Conservation (phyloP, 2,113 vertebrate species). For the Strigops habroptila region DNA sequence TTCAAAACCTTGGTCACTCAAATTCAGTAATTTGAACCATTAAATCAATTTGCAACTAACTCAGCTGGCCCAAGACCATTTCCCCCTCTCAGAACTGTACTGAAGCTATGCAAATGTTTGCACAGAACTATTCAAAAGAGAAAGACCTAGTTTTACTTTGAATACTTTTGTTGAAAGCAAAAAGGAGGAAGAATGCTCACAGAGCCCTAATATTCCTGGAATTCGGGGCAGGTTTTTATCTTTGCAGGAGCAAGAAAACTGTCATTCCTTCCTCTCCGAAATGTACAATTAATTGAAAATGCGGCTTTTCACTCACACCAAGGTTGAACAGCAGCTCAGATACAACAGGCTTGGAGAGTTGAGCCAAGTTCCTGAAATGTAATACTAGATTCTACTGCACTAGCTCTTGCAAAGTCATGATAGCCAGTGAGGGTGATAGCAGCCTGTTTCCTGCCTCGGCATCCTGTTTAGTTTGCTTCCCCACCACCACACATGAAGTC, state of each 20-base stretch:
- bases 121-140: neutral
- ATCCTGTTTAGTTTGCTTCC: neutral
- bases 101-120: neutral
- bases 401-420: neutral
- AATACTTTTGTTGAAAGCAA: neutral
- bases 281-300: neutral
- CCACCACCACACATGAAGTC: neutral
- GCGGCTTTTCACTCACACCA: neutral
- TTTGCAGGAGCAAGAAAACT: neutral
- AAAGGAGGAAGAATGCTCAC: neutral
- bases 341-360: neutral
- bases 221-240: neutral
- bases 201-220: neutral
- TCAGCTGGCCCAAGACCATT: neutral
- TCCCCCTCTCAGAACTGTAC: neutral
- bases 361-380: neutral
- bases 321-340: neutral
- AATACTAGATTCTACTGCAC: neutral
- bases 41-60: constrained; percentile 30
- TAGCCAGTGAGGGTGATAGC: neutral
- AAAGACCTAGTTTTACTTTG: neutral
- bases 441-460: neutral
- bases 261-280: neutral
- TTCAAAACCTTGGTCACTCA: constrained; percentile 16
- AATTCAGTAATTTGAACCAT: neutral